Evolutionary conservation across 2,888 invertebrate species (phyloP).

Genomic region (Andrena dorsata): DNA sequence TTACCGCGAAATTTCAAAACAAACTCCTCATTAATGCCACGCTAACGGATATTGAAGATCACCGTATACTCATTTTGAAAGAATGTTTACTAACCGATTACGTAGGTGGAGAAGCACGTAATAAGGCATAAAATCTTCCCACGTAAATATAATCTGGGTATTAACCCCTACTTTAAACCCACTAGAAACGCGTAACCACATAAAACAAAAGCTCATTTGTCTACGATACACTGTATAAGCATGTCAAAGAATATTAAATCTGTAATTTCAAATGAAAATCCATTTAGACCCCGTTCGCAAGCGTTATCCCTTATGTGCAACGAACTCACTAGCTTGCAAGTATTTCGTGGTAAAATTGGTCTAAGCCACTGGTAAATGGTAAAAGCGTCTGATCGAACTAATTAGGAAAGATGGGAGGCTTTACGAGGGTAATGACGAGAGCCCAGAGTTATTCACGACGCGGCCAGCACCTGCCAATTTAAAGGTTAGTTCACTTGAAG

Average conservation of each 20-base stretch:
- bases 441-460: conserved; percentile 31
- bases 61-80: background rate
- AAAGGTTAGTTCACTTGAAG: conserved; percentile 51
- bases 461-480: conserved; percentile 60
- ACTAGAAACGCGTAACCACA: background rate
- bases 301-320: background rate
- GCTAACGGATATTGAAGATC: background rate
- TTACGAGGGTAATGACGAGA: conserved; percentile 18
- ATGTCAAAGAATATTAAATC: too few relatives aligned
- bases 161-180: too few relatives aligned
- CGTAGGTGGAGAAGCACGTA: too few relatives aligned
- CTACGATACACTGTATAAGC: too few relatives aligned
- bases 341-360: background rate
- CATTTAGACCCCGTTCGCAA: background rate
- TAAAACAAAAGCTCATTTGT: too few relatives aligned
- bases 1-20: conserved; percentile 27
- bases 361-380: background rate
- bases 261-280: background rate
- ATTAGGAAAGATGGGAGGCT: conserved; percentile 13
- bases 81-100: background rate
- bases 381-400: conserved; percentile 3
- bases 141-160: too few relatives aligned
- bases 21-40: background rate
- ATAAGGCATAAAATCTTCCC: too few relatives aligned
- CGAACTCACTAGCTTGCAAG: background rate